Evolutionary conservation across 2,797 vertebrate species (phyloP), one percentile per base, ranked within the genome.

Genomic region (Protosalanx chinensis): DNA sequence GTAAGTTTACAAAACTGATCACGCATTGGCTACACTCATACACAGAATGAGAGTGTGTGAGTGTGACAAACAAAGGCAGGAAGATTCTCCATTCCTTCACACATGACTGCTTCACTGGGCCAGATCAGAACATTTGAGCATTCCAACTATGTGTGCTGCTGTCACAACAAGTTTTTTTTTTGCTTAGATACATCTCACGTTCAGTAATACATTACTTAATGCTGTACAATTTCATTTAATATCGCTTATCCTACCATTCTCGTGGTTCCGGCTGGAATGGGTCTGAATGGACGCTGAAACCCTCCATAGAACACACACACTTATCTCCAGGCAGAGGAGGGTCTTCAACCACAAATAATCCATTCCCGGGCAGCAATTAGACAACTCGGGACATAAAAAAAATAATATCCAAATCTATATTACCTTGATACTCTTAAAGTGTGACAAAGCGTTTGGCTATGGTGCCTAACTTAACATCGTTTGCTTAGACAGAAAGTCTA

Each of bases 171-270:
- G n/a, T n/a, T n/a, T 33, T 6, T 56, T 30, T 30, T 56, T 27
- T 27, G 8, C 16, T n/a, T 1, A 18, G 46, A 29, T 27, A 60
- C 16, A 57, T 37, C 41, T 7, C n/a, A 56, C 35, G 35, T 30
- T 29, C 68, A 61, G 20, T 0, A 58, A 16, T n/a, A 37, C 18
- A 53, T 30, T 18, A 57, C 53, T 65, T 3, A 23, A 23, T 23
- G 32, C 29, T 37, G 64, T 68, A 51, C n/a, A 58, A 20, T 20
- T 29, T 33, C 18, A 56, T 12, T 10, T 7, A 37, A 23, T n/a
- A n/a, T n/a, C 51, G 18, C 16, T 18, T 35, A 69, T 76, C 91
- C 88, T 77, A 93, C 92, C 90, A 32, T 85, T 81, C 2, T 82
- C 76, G 0, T 76, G 73, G 33, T 77, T 71, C 49, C 76, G 67